A percentile compares a stretch with the other conserved stretches of the same genome.
Conservation (phyloP, 2,797 vertebrate species). For the Sardinella longiceps region DNA sequence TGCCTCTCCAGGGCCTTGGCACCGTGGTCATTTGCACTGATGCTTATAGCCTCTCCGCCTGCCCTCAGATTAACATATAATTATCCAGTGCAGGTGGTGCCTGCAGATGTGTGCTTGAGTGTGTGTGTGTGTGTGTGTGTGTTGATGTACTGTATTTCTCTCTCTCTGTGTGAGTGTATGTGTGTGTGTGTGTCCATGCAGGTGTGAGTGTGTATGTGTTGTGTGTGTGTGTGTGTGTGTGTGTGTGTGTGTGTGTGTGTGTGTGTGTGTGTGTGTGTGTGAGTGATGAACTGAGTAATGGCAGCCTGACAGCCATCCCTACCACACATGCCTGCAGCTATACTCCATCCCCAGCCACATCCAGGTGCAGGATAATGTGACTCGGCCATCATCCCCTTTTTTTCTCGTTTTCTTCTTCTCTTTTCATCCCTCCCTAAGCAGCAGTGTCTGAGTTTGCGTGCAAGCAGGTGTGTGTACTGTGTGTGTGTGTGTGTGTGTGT, state of each 20-base stretch:
- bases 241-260: slow-evolving; percentile 44
- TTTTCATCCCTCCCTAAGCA: neutral
- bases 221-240: slow-evolving; percentile 34
- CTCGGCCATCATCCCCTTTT: slow-evolving; percentile 30
- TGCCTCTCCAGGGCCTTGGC: slow-evolving; percentile 3
- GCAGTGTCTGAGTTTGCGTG: neutral
- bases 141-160: too few relatives aligned
- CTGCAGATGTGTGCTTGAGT: neutral
- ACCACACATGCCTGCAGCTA: neutral
- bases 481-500: neutral
- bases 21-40: neutral
- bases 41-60: neutral
- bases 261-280: neutral
- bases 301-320: neutral
- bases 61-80: slow-evolving; percentile 6
- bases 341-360: neutral
- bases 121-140: neutral
- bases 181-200: neutral
- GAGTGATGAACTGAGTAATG: slow-evolving; percentile 2
- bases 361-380: slow-evolving; percentile 16
- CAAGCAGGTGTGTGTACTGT: neutral
- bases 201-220: neutral
- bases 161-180: neutral
- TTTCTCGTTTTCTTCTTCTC: neutral
- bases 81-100: slow-evolving; percentile 12